Evolutionary conservation across 2,888 invertebrate genomes (phyloP), one percentile per base, ranked within the genome.

Genomic region (Lamproptera curius): DNA sequence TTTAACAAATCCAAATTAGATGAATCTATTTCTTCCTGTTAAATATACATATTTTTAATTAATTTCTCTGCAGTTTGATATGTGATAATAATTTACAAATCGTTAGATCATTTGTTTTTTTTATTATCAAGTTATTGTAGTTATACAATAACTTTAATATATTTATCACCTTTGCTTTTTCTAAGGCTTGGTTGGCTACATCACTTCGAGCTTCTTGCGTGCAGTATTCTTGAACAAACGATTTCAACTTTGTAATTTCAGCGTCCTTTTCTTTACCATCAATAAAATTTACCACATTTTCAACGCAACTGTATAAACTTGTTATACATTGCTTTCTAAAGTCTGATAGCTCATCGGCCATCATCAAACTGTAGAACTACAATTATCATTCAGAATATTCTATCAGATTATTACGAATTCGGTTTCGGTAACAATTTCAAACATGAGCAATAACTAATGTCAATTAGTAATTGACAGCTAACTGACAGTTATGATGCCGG

Each of bases 231-330:
- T 73, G 62, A 0, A 82, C 76, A 53, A 70, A 75, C 34, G 59
- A 56, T 46, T 70, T 72, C 0, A 86, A 59, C 55, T 76, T 76
- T 8, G 58, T 56, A 47, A 78, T 73, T 54, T 80, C 73, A 0
- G 60, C 64, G 36, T 76, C 73, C 52, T 76, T 80, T 23, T 80
- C 80, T 5, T 64, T 60, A 1, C n/a, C 34, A 41, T 81, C 76
- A 48, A 85, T 61, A 63, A 85, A 84, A 58, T 79, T 83, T 1
- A 72, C 68, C 16, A 83, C 67, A 42, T 85, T 84, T 34, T 82
- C 79, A 1, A 80, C 68, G 58, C 82, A 81, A 44, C 74, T 57
- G 56, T 77, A 78, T 6, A 85, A 61, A 55, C 77, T 81, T 1
- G 71, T 73, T 13, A 86, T 70, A 54, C 85, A 86, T 52, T 79